phyloP scores from a whole-genome alignment of 2,797 vertebrate species.

The Xenops minutus region DNA sequence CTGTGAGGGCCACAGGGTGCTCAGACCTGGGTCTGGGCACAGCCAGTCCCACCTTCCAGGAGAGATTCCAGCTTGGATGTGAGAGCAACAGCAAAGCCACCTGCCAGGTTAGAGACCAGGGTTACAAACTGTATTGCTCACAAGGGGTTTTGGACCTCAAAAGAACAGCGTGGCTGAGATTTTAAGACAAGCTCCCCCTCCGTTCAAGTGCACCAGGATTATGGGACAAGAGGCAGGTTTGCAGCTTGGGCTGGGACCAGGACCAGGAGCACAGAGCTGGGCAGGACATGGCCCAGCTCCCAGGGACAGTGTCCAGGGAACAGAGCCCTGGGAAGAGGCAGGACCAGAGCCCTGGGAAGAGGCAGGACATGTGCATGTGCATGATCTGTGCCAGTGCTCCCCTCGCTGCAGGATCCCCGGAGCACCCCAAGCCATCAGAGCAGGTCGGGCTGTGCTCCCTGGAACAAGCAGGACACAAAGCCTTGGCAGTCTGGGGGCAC shows the following conservation, averaged over 20 bases:
- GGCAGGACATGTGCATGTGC: not conserved
- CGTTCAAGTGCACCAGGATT: slow-evolving; percentile 80
- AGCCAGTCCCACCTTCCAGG: slow-evolving; percentile 46
- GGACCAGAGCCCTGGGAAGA: not conserved
- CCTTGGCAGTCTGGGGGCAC: not conserved
- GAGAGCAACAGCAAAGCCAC: slow-evolving; percentile 7
- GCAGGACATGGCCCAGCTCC: slow-evolving; percentile 48
- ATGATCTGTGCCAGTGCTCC: not conserved
- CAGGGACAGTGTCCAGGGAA: not conserved
- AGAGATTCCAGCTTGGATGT: slow-evolving; percentile 57
- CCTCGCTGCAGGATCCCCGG: not conserved
- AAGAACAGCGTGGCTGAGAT: slow-evolving; percentile 69
- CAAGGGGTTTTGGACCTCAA: slow-evolving; percentile 72
- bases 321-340: not conserved
- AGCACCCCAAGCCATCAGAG: not conserved
- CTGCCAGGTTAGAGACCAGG: slow-evolving; percentile 44
- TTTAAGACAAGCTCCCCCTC: slow-evolving; percentile 70
- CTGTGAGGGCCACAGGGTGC: slow-evolving; percentile 61
- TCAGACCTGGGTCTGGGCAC: slow-evolving; percentile 52
- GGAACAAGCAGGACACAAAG: not conserved
- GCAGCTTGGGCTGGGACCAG: not conserved
- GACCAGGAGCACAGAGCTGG: not conserved
- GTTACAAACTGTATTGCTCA: slow-evolving; percentile 46
- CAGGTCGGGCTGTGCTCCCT: not conserved
- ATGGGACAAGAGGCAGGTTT: slow-evolving; percentile 70